A percentile compares a stretch with the other conserved stretches of the same genome.
Conservation (phyloP, 2,797 vertebrate genomes). For the Anguilla megastoma region DNA sequence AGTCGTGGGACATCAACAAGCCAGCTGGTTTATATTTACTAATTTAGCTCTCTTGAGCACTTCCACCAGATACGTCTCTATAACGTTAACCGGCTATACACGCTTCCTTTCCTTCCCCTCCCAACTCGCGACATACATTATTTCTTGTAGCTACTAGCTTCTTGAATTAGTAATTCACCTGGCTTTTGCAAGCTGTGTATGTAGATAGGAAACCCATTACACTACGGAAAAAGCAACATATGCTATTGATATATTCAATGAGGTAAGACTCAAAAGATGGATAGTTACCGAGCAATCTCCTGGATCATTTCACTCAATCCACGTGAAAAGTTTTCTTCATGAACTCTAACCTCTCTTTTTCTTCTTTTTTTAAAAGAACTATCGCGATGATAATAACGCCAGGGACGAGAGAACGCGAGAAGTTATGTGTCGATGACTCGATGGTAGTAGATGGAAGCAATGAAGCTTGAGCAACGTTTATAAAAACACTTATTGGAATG, state of each 20-base stretch:
- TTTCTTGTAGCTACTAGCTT: not conserved
- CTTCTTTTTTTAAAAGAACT: not conserved
- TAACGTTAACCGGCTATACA: not conserved
- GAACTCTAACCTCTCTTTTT: not conserved
- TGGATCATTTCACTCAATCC: not conserved
- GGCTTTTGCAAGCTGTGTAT: not conserved
- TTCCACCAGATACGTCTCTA: not conserved
- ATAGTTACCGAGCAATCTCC: not conserved
- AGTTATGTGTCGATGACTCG: no score
- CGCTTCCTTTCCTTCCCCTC: not conserved
- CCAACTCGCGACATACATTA: not conserved
- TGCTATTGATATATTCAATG: not conserved
- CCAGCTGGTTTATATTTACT: not conserved
- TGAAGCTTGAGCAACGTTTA: no score
- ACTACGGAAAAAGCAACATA: not conserved
- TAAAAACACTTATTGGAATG: no score
- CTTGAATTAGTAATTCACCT: not conserved
- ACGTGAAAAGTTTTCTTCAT: slow-evolving; percentile 16
- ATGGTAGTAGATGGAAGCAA: no score
- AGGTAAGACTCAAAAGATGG: not conserved
- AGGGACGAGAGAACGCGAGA: not conserved
- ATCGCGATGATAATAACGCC: not conserved
- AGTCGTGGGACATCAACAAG: not conserved
- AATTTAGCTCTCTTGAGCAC: not conserved
- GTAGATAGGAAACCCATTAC: not conserved